These are phyloP conservation scores for Elymnias hypermnestra DNA, from an alignment of 1,140 invertebrate genomes.

Conservation along the genomic window DNA sequence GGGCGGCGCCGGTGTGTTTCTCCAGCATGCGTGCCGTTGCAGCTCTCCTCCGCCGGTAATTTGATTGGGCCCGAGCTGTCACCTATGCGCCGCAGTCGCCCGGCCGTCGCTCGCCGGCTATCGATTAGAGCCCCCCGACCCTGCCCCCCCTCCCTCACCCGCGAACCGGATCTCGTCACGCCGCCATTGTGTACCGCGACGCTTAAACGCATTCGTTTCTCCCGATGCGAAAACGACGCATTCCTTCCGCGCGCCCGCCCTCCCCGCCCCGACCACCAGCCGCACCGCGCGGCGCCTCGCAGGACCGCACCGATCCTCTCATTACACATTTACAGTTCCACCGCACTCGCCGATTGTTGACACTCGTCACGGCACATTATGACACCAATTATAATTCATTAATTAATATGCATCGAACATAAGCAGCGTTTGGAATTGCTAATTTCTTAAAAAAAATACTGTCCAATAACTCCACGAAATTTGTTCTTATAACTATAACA, in stretches of 20 bases:
- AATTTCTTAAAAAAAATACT: too few relatives aligned
- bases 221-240: slow-evolving; percentile 76
- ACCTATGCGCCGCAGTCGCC: slow-evolving; percentile 73
- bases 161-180: slow-evolving; percentile 75
- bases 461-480: too few relatives aligned
- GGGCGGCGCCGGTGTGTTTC: slow-evolving; percentile 37
- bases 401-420: neutral
- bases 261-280: slow-evolving; percentile 42
- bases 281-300: slow-evolving; percentile 45
- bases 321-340: slow-evolving; percentile 60
- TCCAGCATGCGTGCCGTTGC: slow-evolving; percentile 45
- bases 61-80: slow-evolving; percentile 74
- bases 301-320: slow-evolving; percentile 50
- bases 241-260: slow-evolving; percentile 70
- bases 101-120: slow-evolving; percentile 76
- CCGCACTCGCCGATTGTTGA: slow-evolving; percentile 32
- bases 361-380: slow-evolving; percentile 6
- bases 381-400: neutral
- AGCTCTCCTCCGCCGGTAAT: slow-evolving; percentile 63
- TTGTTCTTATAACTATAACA: neutral
- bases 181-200: slow-evolving; percentile 75
- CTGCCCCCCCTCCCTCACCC: slow-evolving; percentile 56
- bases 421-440: too few relatives aligned
- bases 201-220: slow-evolving; percentile 76
- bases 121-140: slow-evolving; percentile 72